These are phyloP conservation scores for Pissodes strobi DNA, from an alignment of 1,140 invertebrate species.

Conservation along the genomic window DNA sequence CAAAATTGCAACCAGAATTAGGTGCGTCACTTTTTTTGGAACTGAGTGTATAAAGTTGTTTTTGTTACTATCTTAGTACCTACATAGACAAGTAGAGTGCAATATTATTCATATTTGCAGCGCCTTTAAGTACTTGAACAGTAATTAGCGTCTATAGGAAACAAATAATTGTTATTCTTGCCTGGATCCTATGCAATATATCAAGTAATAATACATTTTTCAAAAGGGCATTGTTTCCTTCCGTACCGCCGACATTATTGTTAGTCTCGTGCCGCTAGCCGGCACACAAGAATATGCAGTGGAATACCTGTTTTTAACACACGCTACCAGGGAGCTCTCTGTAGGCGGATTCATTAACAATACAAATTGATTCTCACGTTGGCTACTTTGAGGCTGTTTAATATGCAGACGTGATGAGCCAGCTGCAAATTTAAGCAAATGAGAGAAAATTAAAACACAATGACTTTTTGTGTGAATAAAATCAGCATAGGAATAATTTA, in stretches of 20 bases:
- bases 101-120: too few relatives aligned
- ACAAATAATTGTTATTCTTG: too few relatives aligned
- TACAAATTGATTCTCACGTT: slow-evolving; percentile 39
- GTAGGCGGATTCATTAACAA: slow-evolving; percentile 38
- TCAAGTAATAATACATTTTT: neutral
- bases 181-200: too few relatives aligned
- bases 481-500: too few relatives aligned
- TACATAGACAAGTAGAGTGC: too few relatives aligned
- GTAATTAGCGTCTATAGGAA: too few relatives aligned
- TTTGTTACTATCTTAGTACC: too few relatives aligned
- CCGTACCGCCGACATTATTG: neutral
- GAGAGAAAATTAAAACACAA: slow-evolving; percentile 3
- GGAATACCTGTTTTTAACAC: slow-evolving; percentile 15
- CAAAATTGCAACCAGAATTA: too few relatives aligned
- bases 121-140: too few relatives aligned
- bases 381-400: slow-evolving; percentile 26
- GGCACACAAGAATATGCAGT: slow-evolving; percentile 12
- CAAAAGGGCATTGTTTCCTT: neutral
- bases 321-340: slow-evolving; percentile 20
- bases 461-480: neutral
- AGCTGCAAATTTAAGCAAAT: slow-evolving; percentile 22
- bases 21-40: too few relatives aligned
- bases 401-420: slow-evolving; percentile 26
- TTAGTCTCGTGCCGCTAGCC: slow-evolving; percentile 23
- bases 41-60: too few relatives aligned